Evolutionary conservation across 1,140 invertebrate genomes (phyloP).

Genomic region (Bombus ignitus): DNA sequence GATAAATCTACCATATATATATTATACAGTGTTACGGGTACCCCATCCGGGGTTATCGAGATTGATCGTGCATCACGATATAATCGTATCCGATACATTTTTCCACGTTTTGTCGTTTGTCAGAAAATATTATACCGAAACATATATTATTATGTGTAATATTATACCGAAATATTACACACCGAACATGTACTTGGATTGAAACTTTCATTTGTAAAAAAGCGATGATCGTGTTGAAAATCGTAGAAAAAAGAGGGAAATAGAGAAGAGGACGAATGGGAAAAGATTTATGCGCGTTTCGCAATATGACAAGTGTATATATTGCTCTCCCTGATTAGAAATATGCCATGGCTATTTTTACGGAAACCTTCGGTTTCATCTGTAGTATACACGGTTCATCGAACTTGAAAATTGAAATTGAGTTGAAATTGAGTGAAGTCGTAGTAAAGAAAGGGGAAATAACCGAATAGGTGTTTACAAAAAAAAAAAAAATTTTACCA

Average conservation of each 20-base stretch:
- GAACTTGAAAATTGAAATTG: not conserved
- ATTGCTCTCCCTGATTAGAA: not conserved
- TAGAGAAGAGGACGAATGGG: not conserved
- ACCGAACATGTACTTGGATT: not conserved
- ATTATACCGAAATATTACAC: not conserved
- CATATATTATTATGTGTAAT: no score
- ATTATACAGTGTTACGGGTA: not conserved
- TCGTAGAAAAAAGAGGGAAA: not conserved
- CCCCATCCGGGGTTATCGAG: no score
- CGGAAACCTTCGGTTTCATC: not conserved
- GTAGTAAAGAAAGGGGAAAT: not conserved
- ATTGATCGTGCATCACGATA: not conserved
- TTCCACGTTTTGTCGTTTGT: no score
- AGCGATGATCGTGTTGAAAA: not conserved
- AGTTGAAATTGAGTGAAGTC: no score
- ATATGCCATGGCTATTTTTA: slow-evolving; percentile 33
- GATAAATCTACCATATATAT: not conserved
- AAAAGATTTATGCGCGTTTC: no score
- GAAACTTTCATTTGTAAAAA: not conserved
- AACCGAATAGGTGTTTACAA: not conserved
- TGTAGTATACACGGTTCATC: not conserved
- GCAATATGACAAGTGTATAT: not conserved
- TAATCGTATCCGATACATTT: not conserved
- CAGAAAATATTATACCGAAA: not conserved
- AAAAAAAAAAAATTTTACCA: not conserved